Conservation (phyloP, 2,797 vertebrate genomes). For the Chaenodraco wilsoni region DNA sequence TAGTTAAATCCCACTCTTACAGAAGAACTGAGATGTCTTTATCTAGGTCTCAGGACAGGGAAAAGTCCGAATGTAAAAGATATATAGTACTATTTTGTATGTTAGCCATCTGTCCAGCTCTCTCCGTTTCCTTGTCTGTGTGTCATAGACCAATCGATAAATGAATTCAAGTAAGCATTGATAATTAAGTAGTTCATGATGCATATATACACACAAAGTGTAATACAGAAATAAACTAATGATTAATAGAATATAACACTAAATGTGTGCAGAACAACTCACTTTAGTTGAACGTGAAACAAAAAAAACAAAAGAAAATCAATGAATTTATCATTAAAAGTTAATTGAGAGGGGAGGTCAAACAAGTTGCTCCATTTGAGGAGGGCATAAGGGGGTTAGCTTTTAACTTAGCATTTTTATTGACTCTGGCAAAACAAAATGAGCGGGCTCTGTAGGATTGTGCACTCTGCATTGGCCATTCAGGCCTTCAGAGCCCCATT, state of each 20-base stretch:
- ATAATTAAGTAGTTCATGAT: not conserved
- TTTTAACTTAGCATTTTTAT: slow-evolving; percentile 99
- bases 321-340: slow-evolving; percentile 84
- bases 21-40: slow-evolving; percentile 60
- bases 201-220: not conserved
- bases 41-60: slow-evolving; percentile 52
- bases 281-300: slow-evolving; percentile 23
- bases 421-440: slow-evolving; percentile 99
- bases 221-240: slow-evolving; percentile 10
- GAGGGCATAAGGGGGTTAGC: slow-evolving; percentile 85
- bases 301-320: slow-evolving; percentile 37
- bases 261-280: slow-evolving; percentile 26
- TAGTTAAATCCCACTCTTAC: slow-evolving; percentile 52
- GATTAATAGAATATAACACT: slow-evolving; percentile 3
- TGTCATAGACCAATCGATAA: not conserved
- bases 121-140: slow-evolving; percentile 3
- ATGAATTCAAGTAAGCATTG: slow-evolving; percentile 15
- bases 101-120: not conserved
- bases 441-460: slow-evolving; percentile 96
- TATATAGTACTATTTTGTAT: slow-evolving; percentile 1
- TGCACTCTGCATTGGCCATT: slow-evolving; percentile 97
- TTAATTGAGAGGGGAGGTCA: slow-evolving; percentile 87
- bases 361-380: slow-evolving; percentile 80
- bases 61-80: slow-evolving; percentile 36
- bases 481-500: slow-evolving; percentile 92